Evolutionary conservation across 2,113 vertebrate genomes (phyloP).

Genomic region (Hemichromis elongatus): DNA sequence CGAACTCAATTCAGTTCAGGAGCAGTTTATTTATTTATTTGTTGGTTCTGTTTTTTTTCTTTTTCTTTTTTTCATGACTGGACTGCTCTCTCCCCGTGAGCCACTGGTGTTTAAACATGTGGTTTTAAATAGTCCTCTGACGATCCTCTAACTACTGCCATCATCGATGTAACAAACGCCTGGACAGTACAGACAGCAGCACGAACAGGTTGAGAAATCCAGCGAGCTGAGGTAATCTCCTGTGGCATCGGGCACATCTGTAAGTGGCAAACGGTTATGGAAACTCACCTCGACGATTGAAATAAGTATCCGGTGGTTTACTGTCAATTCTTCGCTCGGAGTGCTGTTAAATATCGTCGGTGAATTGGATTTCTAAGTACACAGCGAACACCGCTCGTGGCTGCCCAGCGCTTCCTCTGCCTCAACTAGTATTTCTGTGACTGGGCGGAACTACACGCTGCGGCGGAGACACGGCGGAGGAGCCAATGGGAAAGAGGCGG

Average conservation of each 20-base stretch:
- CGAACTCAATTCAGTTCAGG: constrained; percentile 23
- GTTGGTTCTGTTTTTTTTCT: fast-evolving
- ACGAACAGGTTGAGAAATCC: constrained; percentile 37
- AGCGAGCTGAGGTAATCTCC: constrained; percentile 33
- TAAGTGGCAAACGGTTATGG: neutral
- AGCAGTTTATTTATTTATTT: neutral
- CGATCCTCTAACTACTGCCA: neutral
- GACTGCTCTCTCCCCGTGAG: neutral
- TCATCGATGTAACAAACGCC: neutral
- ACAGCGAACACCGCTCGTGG: neutral
- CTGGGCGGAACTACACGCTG: constrained; percentile 68
- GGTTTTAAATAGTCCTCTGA: neutral
- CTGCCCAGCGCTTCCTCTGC: constrained; percentile 34
- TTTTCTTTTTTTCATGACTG: neutral
- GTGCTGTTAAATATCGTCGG: neutral
- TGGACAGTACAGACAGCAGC: neutral
- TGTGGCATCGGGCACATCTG: constrained; percentile 62
- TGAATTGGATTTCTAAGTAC: neutral
- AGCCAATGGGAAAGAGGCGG: constrained; percentile 57
- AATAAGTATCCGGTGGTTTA: neutral
- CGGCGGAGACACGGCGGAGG: constrained; percentile 44
- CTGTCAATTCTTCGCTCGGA: neutral
- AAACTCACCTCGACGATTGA: constrained; percentile 53
- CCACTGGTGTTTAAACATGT: neutral
- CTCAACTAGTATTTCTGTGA: constrained; percentile 54